A percentile compares a stretch with the other conserved stretches of the same genome.
phyloP scores from a whole-genome alignment of 2,797 vertebrate species.

The Phrynocephalus forsythii region DNA sequence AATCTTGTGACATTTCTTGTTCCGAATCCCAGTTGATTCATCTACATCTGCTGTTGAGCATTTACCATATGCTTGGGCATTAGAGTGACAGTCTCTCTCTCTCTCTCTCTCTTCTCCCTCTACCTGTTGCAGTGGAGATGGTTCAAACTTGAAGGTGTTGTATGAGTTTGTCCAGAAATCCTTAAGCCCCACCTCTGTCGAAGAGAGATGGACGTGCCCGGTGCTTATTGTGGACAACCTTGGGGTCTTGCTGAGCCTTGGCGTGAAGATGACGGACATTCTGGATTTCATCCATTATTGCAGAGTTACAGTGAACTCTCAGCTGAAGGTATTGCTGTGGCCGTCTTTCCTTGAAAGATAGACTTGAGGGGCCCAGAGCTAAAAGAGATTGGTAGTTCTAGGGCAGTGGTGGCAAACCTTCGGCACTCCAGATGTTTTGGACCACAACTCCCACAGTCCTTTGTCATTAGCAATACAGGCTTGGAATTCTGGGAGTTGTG shows the following conservation, averaged over 20 bases:
- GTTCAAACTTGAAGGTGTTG: conserved; percentile 76
- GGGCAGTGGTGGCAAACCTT: too few species aligned
- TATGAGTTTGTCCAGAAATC: conserved; percentile 80
- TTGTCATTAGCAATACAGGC: too few species aligned
- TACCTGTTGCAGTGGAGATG: conserved; percentile 77
- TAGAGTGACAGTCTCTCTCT: neutral
- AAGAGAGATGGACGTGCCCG: conserved; percentile 72
- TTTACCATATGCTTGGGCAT: neutral
- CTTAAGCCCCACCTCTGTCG: neutral
- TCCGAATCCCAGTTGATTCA: too few species aligned
- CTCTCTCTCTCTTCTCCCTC: neutral
- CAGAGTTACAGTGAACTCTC: conserved; percentile 80
- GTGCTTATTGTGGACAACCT: conserved; percentile 91
- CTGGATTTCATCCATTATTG: conserved; percentile 95
- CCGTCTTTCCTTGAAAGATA: too few species aligned
- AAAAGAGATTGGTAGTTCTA: too few species aligned
- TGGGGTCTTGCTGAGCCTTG: conserved; percentile 89
- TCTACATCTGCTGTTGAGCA: too few species aligned
- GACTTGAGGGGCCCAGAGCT: too few species aligned
- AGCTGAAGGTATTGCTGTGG: conserved; percentile 80
- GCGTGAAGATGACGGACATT: conserved; percentile 73
- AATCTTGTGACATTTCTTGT: too few species aligned
- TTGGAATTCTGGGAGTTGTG: too few species aligned
- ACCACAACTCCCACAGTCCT: too few species aligned
- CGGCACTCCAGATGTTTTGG: too few species aligned